Percentiles rank a stretch among this genome's conserved stretches.
Evolutionary conservation across 2,113 vertebrate species (phyloP).

Genomic region (Varanus salvator): DNA sequence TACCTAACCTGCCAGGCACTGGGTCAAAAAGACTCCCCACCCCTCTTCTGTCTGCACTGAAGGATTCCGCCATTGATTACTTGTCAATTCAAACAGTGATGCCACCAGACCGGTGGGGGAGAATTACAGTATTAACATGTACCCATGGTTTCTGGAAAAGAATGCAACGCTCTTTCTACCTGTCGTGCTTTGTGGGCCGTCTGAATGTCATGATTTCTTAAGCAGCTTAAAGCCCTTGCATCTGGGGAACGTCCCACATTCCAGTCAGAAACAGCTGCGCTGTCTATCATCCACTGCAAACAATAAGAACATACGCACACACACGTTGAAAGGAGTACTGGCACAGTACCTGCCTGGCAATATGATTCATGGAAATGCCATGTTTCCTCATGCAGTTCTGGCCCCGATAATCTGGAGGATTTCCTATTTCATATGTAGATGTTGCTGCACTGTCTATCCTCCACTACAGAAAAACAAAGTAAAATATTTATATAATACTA

Average conservation of each 20-base stretch:
- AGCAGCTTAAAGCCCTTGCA: constrained; percentile 89
- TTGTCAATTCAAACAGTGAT: constrained; percentile 22
- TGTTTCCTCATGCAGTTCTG: constrained; percentile 94
- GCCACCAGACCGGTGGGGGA: background rate
- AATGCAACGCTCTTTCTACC: constrained; percentile 84
- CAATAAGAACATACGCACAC: constrained; percentile 83
- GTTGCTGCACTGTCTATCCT: constrained; percentile 99
- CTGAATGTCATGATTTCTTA: constrained; percentile 90
- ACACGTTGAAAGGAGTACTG: constrained; percentile 60
- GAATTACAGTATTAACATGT: background rate
- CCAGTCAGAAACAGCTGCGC: constrained; percentile 94
- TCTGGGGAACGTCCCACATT: constrained; percentile 93
- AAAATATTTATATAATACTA: constrained; percentile 56
- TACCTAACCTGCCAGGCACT: no score
- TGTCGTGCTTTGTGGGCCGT: constrained; percentile 93
- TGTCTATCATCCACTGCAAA: constrained; percentile 98
- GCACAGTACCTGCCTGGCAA: constrained; percentile 94
- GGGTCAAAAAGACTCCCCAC: background rate
- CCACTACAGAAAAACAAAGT: constrained; percentile 87
- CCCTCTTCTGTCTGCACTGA: background rate
- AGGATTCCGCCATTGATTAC: constrained; percentile 10
- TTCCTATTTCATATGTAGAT: constrained; percentile 96
- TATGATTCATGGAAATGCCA: constrained; percentile 87
- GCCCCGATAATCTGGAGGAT: constrained; percentile 91
- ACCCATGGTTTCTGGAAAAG: constrained; percentile 26